Percentiles rank a stretch among this genome's conserved stretches.
phyloP scores from a whole-genome alignment of 2,113 vertebrate species.

The Guaruba guarouba region DNA sequence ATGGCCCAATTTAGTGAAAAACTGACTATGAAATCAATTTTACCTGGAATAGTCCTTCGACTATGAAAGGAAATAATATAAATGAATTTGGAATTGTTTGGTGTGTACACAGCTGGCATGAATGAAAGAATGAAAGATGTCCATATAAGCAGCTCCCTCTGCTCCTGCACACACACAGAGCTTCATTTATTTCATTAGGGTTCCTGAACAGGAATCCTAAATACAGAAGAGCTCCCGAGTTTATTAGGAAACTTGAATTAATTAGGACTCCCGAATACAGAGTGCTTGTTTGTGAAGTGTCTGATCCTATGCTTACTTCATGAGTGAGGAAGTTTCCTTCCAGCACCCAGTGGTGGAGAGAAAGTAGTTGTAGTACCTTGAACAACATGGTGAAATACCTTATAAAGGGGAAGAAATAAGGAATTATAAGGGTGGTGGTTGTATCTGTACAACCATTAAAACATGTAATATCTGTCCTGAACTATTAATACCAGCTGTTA shows the following conservation, averaged over 20 bases:
- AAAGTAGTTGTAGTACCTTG: not conserved
- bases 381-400: not conserved
- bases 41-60: not conserved
- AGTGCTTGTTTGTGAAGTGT: not conserved
- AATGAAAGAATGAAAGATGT: conserved; percentile 8
- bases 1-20: not conserved
- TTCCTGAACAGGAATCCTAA: not conserved
- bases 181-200: not conserved
- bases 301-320: not conserved
- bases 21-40: not conserved
- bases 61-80: not conserved
- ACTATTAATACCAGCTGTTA: not conserved
- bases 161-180: not conserved
- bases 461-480: not conserved
- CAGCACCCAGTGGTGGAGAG: not conserved
- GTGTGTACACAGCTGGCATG: conserved; percentile 17
- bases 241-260: conserved; percentile 4
- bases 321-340: not conserved
- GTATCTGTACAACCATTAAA: not conserved
- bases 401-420: not conserved
- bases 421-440: not conserved
- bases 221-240: not conserved
- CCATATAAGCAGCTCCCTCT: not conserved
- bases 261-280: not conserved
- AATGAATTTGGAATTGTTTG: conserved; percentile 2